phyloP scores from a whole-genome alignment of 2,888 invertebrate species.

The Macrosoma leucophasiata region DNA sequence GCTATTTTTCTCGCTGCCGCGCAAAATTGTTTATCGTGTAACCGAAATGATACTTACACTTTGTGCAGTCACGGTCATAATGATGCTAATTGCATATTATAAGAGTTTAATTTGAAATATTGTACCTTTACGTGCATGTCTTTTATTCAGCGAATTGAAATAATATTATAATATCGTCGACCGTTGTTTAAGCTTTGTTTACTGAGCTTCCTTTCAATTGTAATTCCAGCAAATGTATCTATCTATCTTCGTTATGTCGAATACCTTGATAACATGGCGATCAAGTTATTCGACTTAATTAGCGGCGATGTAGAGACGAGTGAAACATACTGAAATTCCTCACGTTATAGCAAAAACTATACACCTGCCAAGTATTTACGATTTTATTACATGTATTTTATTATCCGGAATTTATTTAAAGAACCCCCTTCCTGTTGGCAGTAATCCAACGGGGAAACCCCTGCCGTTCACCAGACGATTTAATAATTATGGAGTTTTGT shows the following conservation, averaged over 20 bases:
- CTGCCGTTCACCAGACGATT: constrained; percentile 64
- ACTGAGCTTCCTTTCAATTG: too few relatives aligned
- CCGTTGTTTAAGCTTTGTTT: too few relatives aligned
- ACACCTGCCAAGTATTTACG: constrained; percentile 6
- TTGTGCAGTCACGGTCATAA: constrained; percentile 2
- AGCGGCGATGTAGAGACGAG: constrained; percentile 4
- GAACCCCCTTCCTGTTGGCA: constrained; percentile 67
- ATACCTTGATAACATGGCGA: background rate
- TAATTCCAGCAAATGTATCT: too few relatives aligned
- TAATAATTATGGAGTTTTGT: constrained; percentile 63
- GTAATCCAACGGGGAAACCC: constrained; percentile 67
- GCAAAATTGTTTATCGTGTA: constrained; percentile 29
- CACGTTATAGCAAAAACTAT: constrained; percentile 4
- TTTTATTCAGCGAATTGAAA: too few relatives aligned
- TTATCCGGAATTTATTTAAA: constrained; percentile 65
- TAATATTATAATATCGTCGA: too few relatives aligned
- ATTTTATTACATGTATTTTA: constrained; percentile 33
- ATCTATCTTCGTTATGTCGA: too few relatives aligned
- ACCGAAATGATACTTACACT: constrained; percentile 7
- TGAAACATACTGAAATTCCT: constrained; percentile 1
- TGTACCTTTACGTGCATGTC: too few relatives aligned
- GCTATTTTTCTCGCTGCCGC: constrained; percentile 33
- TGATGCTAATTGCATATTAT: constrained; percentile 2
- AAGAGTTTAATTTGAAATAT: constrained; percentile 5
- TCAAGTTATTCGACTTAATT: background rate